Conservation (phyloP, 2,888 invertebrate genomes). For the Sepioteuthis lessoniana region DNA sequence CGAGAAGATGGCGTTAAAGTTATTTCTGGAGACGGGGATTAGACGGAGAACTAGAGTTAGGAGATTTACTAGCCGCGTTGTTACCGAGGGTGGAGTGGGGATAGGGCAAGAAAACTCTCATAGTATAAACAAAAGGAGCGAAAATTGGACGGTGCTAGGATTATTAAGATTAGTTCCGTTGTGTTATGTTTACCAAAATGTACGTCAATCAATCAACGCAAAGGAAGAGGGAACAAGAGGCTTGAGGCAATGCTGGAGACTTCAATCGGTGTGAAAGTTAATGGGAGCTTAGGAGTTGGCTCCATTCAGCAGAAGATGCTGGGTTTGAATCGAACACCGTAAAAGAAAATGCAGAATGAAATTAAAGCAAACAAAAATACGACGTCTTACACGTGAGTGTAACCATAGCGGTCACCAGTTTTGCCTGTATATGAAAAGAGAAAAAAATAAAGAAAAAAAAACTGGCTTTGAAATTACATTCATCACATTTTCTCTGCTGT, state of each 20-base stretch:
- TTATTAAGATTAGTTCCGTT: slow-evolving; percentile 19
- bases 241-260: background rate
- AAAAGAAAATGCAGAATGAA: background rate
- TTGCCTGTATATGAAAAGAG: background rate
- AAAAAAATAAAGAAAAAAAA: background rate
- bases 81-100: background rate
- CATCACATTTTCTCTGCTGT: too few species aligned
- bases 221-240: background rate
- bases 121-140: slow-evolving; percentile 8
- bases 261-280: background rate
- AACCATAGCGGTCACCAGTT: background rate
- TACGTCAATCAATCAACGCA: slow-evolving; percentile 3
- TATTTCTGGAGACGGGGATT: background rate
- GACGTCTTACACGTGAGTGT: background rate
- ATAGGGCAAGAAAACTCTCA: background rate
- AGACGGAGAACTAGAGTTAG: background rate
- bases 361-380: background rate
- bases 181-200: slow-evolving; percentile 25
- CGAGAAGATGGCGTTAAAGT: background rate
- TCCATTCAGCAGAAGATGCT: background rate
- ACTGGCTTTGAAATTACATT: background rate
- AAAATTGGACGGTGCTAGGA: slow-evolving; percentile 16
- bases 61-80: background rate
- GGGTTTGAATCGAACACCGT: background rate
- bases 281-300: background rate